Conservation (phyloP, 1,140 invertebrate genomes). For the Stratiolaelaps scimitus region DNA sequence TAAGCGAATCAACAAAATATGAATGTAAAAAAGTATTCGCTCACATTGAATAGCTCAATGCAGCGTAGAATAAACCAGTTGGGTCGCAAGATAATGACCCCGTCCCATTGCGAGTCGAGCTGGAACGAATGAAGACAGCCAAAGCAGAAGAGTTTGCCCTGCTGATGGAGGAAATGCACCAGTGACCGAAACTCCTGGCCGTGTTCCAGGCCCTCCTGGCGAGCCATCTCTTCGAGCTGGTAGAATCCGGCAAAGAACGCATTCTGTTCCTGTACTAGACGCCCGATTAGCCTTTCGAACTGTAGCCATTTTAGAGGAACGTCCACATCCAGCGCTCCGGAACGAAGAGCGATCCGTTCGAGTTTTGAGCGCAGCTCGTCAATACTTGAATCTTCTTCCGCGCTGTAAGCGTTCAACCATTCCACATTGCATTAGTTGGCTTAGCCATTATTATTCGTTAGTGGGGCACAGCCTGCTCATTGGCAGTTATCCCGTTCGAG, state of each 20-base stretch:
- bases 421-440: no score
- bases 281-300: slow-evolving; percentile 41
- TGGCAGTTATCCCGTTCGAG: no score
- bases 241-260: slow-evolving; percentile 23
- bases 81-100: slow-evolving; percentile 36
- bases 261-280: slow-evolving; percentile 34
- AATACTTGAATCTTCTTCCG: slow-evolving; percentile 35
- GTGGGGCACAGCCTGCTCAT: no score
- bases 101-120: slow-evolving; percentile 26
- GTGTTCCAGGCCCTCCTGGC: slow-evolving; percentile 39
- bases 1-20: not conserved
- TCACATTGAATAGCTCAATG: slow-evolving; percentile 33
- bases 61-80: slow-evolving; percentile 36
- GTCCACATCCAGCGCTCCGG: slow-evolving; percentile 43
- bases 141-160: slow-evolving; percentile 35
- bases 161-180: slow-evolving; percentile 44
- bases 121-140: slow-evolving; percentile 25
- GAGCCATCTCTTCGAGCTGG: slow-evolving; percentile 40
- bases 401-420: slow-evolving; percentile 13
- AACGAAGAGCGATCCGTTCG: slow-evolving; percentile 38
- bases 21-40: not conserved
- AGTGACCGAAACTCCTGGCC: slow-evolving; percentile 41
- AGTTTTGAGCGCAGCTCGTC: slow-evolving; percentile 38
- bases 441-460: no score
- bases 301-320: slow-evolving; percentile 43